These are phyloP conservation scores for Dinomys branickii DNA, from an alignment of 2,113 vertebrate genomes.

Conservation along the genomic window DNA sequence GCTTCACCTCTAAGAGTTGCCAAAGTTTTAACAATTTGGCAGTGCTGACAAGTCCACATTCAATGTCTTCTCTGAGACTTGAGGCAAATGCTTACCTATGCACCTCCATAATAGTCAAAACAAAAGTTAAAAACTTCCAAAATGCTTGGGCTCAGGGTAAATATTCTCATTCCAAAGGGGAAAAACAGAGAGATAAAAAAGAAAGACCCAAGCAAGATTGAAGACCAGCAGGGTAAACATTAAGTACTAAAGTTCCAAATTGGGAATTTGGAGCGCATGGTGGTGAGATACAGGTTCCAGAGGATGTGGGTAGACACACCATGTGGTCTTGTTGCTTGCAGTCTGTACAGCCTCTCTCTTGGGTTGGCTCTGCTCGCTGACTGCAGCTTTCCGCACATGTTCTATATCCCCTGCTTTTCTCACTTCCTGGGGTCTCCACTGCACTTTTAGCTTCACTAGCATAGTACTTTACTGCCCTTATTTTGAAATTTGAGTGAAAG, in stretches of 20 bases:
- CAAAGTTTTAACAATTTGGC: background rate
- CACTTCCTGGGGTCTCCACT: background rate
- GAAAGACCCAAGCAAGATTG: background rate
- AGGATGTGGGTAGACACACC: background rate
- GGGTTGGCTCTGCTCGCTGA: background rate
- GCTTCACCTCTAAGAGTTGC: background rate
- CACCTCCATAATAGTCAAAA: background rate
- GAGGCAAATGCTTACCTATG: background rate
- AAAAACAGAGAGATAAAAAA: background rate
- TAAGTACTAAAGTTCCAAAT: background rate
- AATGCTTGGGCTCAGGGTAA: background rate
- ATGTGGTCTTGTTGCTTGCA: background rate
- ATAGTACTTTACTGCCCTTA: background rate
- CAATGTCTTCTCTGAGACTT: background rate
- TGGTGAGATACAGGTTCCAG: background rate
- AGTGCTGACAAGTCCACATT: background rate
- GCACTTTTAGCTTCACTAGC: background rate
- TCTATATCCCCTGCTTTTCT: background rate
- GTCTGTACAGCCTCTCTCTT: background rate
- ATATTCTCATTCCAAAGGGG: background rate
- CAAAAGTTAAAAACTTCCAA: background rate
- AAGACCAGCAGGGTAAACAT: background rate
- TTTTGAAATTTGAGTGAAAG: background rate
- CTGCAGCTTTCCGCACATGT: background rate
- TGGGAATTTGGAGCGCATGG: background rate